These are phyloP conservation scores for Brachyhypopomus gauderio DNA, from an alignment of 2,113 vertebrate species.

Conservation along the genomic window DNA sequence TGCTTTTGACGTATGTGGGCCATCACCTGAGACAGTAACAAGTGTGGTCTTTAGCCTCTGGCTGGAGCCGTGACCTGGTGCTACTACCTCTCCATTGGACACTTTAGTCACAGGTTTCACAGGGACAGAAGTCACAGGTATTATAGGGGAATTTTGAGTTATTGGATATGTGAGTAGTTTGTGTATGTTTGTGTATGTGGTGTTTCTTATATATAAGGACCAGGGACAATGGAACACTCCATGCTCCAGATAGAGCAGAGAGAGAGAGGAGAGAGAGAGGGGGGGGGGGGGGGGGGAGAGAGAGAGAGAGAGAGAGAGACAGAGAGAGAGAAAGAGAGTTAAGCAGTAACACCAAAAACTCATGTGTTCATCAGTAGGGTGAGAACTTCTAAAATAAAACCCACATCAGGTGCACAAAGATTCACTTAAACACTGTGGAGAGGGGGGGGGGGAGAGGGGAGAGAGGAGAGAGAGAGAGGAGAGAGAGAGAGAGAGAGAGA, in stretches of 20 bases:
- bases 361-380: too few species aligned
- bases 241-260: neutral
- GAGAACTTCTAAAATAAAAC: too few species aligned
- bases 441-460: neutral
- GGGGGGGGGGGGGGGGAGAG: too few species aligned
- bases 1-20: slow-evolving; percentile 36
- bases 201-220: neutral
- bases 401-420: too few species aligned
- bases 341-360: too few species aligned
- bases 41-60: slow-evolving; percentile 14
- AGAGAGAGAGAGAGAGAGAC: neutral
- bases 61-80: neutral
- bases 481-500: neutral
- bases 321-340: neutral
- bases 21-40: slow-evolving; percentile 34
- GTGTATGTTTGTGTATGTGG: slow-evolving; percentile 19
- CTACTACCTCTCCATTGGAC: neutral
- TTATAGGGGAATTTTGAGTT: neutral
- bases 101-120: neutral
- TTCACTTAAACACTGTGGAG: too few species aligned
- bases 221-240: too few species aligned
- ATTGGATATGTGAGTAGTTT: neutral
- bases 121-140: neutral
- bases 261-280: neutral
- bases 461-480: neutral